Base-by-base conservation (phyloP, 53 echinoderm and acorn worm species). In the Crossaster papposus region DNA sequence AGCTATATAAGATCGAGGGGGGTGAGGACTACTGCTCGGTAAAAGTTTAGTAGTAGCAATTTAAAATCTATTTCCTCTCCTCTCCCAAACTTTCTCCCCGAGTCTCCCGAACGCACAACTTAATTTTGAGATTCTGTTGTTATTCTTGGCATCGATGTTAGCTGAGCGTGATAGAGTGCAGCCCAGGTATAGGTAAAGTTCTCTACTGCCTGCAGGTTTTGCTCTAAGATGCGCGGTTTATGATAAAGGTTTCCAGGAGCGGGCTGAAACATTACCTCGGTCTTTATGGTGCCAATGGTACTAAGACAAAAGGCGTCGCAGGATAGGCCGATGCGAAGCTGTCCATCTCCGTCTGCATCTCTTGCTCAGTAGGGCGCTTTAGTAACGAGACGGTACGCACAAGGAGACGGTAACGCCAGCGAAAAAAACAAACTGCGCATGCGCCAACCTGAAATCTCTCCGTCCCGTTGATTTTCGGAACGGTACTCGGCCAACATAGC, bases 281-380 rank as follows among this genome's bases (percentile, higher is more conserved):
- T 89, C 54, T 81, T 89, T 72, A 81, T 89, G 51, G 15, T 89
- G 51, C 89, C 72, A 72, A 89, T 81, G 36, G 77, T n/a, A n/a
- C n/a, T 77, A 17, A 76, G 76, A 24, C 83, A 29, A 6, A 90
- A 89, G 90, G 81, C 72, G 81, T 81, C 54, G 13, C 90, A 89
- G 30, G 81, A 0, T 4, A 44, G 5, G 44, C 68, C 8, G 29
- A 51, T 15, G 88, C 52, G 73, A 71, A 72, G 35, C 2, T 17
- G 71, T 79, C 37, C 80, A 80, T 53, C 33, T 34, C 52, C 2
- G 24, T 22, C 35, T 80, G 88, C 88, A 78, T 91, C 11, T 78
- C 70, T 24, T 50, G 31, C 9, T 24, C 78, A 6, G 29, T 6
- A 29, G 4, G 4, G 26, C 30, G 51, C 72, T 54, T 72, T 72